Conservation (phyloP, 2,113 vertebrate genomes). For the Dicerorhinus sumatrensis region DNA sequence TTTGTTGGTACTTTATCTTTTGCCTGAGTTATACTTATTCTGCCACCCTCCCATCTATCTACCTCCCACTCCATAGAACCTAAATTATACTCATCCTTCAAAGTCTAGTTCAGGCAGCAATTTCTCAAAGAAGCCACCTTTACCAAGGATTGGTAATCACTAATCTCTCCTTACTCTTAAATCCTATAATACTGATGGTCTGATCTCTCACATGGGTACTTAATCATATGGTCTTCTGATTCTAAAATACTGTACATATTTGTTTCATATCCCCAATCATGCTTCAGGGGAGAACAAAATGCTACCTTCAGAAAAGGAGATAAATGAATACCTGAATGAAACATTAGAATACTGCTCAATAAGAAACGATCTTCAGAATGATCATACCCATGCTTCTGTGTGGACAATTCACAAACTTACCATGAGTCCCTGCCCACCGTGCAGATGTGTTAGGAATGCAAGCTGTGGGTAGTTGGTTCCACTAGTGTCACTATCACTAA, state of each 20-base stretch:
- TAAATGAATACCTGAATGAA: neutral
- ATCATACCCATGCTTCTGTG: neutral
- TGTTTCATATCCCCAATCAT: neutral
- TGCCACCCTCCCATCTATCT: neutral
- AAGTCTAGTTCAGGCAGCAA: neutral
- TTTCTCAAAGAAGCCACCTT: neutral
- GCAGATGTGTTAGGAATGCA: neutral
- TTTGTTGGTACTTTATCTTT: neutral
- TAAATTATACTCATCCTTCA: neutral
- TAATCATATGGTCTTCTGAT: neutral
- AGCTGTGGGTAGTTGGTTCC: neutral
- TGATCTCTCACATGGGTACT: neutral
- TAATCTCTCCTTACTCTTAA: neutral
- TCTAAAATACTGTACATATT: conserved; percentile 1
- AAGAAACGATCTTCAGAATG: neutral
- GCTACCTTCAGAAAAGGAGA: neutral
- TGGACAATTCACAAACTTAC: neutral
- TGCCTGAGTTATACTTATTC: neutral
- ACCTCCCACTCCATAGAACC: neutral
- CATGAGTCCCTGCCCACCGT: neutral
- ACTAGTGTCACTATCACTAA: neutral
- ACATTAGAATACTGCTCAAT: neutral
- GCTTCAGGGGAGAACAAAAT: neutral
- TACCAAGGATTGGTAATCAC: neutral
- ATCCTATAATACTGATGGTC: neutral